phyloP scores from a whole-genome alignment of 2,888 invertebrate species.

The Xylocampa areola region DNA sequence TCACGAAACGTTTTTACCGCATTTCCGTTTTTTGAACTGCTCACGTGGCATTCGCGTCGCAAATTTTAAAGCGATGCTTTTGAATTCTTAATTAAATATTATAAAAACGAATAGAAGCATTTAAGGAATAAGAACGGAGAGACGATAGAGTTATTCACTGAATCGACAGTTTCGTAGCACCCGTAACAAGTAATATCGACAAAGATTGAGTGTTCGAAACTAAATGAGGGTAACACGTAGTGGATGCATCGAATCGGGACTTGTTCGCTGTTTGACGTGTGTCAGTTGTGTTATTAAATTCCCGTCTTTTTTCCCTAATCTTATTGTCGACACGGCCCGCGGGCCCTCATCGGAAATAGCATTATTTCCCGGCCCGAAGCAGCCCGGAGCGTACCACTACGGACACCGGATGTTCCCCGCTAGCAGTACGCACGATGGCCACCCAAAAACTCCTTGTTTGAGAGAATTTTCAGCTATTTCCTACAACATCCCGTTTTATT shows the following conservation, averaged over 20 bases:
- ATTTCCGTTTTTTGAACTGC: slow-evolving; percentile 77
- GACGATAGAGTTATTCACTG: background rate
- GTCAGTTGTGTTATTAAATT: slow-evolving; percentile 83
- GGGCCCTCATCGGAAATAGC: slow-evolving; percentile 86
- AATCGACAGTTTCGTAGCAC: slow-evolving; percentile 1
- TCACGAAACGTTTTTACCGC: slow-evolving; percentile 83
- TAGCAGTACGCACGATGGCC: slow-evolving; percentile 54
- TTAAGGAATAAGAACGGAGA: slow-evolving; percentile 4
- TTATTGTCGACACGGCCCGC: slow-evolving; percentile 80
- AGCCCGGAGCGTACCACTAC: slow-evolving; percentile 68
- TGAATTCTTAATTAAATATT: slow-evolving; percentile 41
- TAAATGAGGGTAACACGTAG: slow-evolving; percentile 28
- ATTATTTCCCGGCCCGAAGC: slow-evolving; percentile 78
- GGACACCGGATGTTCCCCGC: slow-evolving; percentile 81
- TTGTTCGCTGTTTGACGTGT: slow-evolving; percentile 75
- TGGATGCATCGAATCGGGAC: slow-evolving; percentile 20
- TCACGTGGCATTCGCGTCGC: slow-evolving; percentile 66
- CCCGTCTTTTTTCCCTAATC: slow-evolving; percentile 84
- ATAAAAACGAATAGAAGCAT: slow-evolving; percentile 22
- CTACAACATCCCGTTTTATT: slow-evolving; percentile 68
- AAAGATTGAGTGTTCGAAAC: slow-evolving; percentile 9
- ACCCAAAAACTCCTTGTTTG: slow-evolving; percentile 69
- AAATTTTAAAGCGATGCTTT: slow-evolving; percentile 62
- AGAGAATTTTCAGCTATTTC: slow-evolving; percentile 74
- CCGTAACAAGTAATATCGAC: slow-evolving; percentile 6